phyloP scores from a whole-genome alignment of 2,888 invertebrate species.

The Craniophora ligustri region DNA sequence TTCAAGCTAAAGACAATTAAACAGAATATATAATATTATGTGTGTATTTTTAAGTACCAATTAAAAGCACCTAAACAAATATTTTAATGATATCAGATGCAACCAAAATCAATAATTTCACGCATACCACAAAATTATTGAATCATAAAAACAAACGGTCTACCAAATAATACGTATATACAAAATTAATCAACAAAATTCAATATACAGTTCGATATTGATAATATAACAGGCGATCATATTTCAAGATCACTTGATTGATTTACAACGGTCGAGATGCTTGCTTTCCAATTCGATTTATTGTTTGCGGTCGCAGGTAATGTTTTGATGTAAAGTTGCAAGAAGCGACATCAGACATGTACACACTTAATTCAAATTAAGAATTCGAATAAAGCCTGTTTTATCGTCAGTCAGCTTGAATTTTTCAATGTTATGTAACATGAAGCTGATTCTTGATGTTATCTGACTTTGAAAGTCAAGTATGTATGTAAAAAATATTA shows the following conservation, averaged over 20 bases:
- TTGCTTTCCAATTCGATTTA: slow-evolving; percentile 81
- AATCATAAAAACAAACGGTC: slow-evolving; percentile 5
- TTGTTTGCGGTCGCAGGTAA: slow-evolving; percentile 71
- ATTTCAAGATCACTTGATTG: slow-evolving; percentile 79
- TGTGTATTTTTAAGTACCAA: no score
- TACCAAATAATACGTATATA: slow-evolving; percentile 49
- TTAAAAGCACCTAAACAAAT: no score
- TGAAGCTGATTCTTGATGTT: no score
- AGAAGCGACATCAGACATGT: slow-evolving; percentile 39
- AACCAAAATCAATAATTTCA: not conserved
- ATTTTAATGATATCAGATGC: no score
- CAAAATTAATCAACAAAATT: slow-evolving; percentile 71
- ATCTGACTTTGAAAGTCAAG: slow-evolving; percentile 25
- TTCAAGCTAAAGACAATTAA: no score
- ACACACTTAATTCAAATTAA: not conserved
- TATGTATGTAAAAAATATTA: not conserved
- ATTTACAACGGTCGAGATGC: slow-evolving; percentile 75
- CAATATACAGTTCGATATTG: slow-evolving; percentile 65
- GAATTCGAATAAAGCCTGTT: not conserved
- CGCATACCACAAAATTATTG: not conserved
- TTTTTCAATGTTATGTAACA: no score
- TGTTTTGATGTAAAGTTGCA: slow-evolving; percentile 56
- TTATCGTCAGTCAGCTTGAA: no score
- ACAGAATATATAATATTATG: no score
- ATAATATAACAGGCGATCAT: slow-evolving; percentile 76